These are phyloP conservation scores for Tragelaphus strepsiceros DNA, from an alignment of 2,113 vertebrate species.

Conservation along the genomic window DNA sequence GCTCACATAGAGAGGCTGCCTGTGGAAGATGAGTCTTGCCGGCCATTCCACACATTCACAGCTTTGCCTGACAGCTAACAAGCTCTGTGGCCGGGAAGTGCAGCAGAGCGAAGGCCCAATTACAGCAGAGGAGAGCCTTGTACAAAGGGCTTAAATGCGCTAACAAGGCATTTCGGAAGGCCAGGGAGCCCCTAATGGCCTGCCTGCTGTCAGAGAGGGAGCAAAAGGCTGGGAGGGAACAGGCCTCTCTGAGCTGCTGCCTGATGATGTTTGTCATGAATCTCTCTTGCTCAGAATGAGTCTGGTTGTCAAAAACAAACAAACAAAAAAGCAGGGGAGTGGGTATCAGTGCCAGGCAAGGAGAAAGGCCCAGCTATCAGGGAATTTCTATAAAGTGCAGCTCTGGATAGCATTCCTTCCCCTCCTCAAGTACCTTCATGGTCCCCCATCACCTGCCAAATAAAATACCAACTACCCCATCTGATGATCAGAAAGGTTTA, in stretches of 20 bases:
- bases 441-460: neutral
- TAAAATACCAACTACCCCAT: neutral
- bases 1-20: neutral
- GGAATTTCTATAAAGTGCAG: neutral
- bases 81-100: slow-evolving; percentile 24
- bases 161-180: slow-evolving; percentile 47
- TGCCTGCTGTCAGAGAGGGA: slow-evolving; percentile 47
- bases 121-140: slow-evolving; percentile 24
- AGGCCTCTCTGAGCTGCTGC: neutral
- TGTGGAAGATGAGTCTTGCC: neutral
- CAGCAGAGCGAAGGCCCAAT: slow-evolving; percentile 50
- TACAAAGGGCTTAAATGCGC: slow-evolving; percentile 47
- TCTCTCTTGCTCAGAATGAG: neutral
- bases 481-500: neutral
- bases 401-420: neutral
- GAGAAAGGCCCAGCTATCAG: neutral
- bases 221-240: neutral
- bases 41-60: neutral
- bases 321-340: neutral
- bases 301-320: neutral
- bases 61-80: slow-evolving; percentile 50
- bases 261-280: neutral
- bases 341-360: neutral
- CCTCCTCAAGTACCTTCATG: neutral
- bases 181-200: slow-evolving; percentile 48